Percentiles rank a stretch among this genome's conserved stretches.
phyloP scores from a whole-genome alignment of 1,140 invertebrate genomes.

The Saccostrea glomerata region DNA sequence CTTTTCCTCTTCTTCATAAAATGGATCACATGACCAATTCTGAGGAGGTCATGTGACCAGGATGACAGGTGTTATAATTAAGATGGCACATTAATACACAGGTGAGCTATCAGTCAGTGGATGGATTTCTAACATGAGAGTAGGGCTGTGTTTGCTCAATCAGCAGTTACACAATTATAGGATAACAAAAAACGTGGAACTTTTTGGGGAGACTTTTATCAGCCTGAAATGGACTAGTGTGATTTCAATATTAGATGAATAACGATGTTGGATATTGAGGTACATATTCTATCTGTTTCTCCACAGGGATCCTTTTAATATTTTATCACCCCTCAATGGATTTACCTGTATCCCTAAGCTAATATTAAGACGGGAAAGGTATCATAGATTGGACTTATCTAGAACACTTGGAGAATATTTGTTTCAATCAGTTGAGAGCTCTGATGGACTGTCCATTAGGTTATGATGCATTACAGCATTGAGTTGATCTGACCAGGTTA shows the following conservation, averaged over 20 bases:
- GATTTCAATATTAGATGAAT: background rate
- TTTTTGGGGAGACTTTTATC: background rate
- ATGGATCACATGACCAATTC: background rate
- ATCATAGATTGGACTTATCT: background rate
- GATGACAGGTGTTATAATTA: slow-evolving; percentile 36
- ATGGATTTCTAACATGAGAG: background rate
- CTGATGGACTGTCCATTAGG: background rate
- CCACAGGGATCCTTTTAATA: background rate
- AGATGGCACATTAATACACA: slow-evolving; percentile 36
- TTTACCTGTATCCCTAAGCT: background rate
- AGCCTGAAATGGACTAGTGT: background rate
- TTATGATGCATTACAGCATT: slow-evolving; percentile 8
- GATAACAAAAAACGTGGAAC: background rate
- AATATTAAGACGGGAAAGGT: background rate
- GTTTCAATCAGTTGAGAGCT: background rate
- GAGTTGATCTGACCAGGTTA: background rate
- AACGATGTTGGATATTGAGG: slow-evolving; percentile 17
- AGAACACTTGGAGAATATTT: background rate
- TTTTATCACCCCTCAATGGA: slow-evolving; percentile 13
- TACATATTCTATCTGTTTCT: background rate
- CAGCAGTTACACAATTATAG: background rate
- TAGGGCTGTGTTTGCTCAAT: background rate
- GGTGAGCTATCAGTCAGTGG: slow-evolving; percentile 14
- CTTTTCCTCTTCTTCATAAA: background rate
- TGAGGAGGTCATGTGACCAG: slow-evolving; percentile 19